phyloP scores from a whole-genome alignment of 2,113 vertebrate genomes.

The Plecotus auritus region DNA sequence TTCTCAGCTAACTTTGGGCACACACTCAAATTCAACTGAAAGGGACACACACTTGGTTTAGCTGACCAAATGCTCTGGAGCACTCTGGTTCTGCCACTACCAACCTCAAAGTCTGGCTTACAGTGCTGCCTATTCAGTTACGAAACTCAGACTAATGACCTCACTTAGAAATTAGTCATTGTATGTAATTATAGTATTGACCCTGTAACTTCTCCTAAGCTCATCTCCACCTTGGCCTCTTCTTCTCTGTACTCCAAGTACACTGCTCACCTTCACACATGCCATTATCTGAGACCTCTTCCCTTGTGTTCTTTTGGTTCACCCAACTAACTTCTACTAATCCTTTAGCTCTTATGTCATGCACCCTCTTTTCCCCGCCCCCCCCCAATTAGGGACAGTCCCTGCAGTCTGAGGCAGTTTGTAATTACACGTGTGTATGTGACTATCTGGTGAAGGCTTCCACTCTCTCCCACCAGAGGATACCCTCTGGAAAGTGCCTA shows the following conservation, averaged over 20 bases:
- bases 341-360: background rate
- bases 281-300: background rate
- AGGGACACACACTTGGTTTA: background rate
- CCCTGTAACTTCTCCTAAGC: background rate
- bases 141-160: background rate
- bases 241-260: background rate
- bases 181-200: background rate
- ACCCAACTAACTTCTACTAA: background rate
- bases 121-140: background rate
- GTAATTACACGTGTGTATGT: background rate
- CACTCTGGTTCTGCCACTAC: background rate
- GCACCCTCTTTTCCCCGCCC: too few species aligned
- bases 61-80: background rate
- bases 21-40: background rate
- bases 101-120: background rate
- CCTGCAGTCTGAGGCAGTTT: background rate
- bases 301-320: background rate
- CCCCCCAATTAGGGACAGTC: background rate
- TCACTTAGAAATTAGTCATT: background rate
- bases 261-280: background rate
- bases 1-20: conserved; percentile 11
- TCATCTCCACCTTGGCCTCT: background rate
- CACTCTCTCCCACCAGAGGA: background rate
- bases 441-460: background rate
- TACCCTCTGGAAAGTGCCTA: background rate